Base-by-base conservation (phyloP, 23 tunicate genomes). In the Phallusia fumigata region DNA sequence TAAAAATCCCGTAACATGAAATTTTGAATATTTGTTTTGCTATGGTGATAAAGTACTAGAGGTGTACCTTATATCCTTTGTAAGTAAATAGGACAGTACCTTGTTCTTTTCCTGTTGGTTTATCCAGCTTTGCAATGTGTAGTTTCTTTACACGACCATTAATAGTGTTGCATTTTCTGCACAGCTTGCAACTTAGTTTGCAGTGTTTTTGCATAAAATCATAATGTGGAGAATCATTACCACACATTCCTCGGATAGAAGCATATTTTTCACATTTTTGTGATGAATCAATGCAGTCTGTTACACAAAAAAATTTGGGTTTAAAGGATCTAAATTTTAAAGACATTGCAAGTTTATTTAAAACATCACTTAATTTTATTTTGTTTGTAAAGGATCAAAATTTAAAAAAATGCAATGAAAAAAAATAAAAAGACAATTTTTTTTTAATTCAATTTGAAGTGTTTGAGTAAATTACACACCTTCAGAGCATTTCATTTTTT, bases 131-230 rank as follows among this genome's bases (percentile, higher is more conserved):
- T 58, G 69, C 69, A 21, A 3, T 58, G 11, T 58, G 1, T 58
- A 24, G 1, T 22, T 22, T 1, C 13, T 58, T 58, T 8, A 1
- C 28, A 22, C 69, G 28, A 21, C 15, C 28, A 2, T 1, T 58
- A 3, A 5, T 58, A 1, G 3, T 1, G 69, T 58, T 58, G 16
- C 77, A 74, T 74, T 33, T 33, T 74, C 45, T 74, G 16, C 77
- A 74, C 12, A 74, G 45, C 31, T 35, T 74, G 77, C 77, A 74
- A 30, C 77, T 74, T 8, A 30, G 22, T 74, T 30, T 74, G 45
- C 77, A 74, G 77, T 74, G 34, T 35, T 74, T 35, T 30, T 33
- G 45, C 77, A 74, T 74, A 24, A 58, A 58, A 24, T 58, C 69
- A 21, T 58, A 21, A 13, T 58, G 69, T 21, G 69, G 69, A 58